phyloP scores from a whole-genome alignment of 2,888 invertebrate genomes.

The Lagria hirta region DNA sequence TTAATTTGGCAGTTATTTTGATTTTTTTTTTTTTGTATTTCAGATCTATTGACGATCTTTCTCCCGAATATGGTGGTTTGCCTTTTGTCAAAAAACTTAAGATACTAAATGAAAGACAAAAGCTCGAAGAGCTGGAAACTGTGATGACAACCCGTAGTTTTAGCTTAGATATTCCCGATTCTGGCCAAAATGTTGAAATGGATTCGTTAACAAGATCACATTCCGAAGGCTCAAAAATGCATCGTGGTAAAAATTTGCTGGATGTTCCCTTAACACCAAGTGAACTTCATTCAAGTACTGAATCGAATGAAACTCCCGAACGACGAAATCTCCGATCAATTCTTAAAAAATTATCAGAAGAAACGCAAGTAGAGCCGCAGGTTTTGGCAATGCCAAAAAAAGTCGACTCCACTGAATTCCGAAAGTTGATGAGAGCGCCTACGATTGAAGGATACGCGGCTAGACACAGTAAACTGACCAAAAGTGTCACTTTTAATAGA shows the following conservation, averaged over 20 bases:
- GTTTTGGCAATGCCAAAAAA: slow-evolving; percentile 40
- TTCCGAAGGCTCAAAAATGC: slow-evolving; percentile 80
- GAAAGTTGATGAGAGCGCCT: slow-evolving; percentile 74
- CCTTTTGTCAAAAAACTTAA: slow-evolving; percentile 88
- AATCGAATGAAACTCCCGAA: slow-evolving; percentile 76
- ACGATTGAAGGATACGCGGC: slow-evolving; percentile 88
- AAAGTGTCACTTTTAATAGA: slow-evolving; percentile 86
- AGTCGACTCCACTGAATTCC: slow-evolving; percentile 61
- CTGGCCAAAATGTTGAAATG: slow-evolving; percentile 50
- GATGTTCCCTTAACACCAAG: slow-evolving; percentile 41
- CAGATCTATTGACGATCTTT: slow-evolving; percentile 80
- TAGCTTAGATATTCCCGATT: slow-evolving; percentile 72
- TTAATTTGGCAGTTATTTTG: too few species aligned
- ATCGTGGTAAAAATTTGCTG: slow-evolving; percentile 46
- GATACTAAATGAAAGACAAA: slow-evolving; percentile 85
- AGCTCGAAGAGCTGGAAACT: slow-evolving; percentile 77
- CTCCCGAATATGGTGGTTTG: slow-evolving; percentile 82
- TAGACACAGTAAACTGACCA: slow-evolving; percentile 82
- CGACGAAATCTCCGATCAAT: slow-evolving; percentile 81
- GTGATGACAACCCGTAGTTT: slow-evolving; percentile 77
- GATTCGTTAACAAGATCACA: slow-evolving; percentile 71
- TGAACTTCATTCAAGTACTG: slow-evolving; percentile 59
- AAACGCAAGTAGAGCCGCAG: slow-evolving; percentile 45
- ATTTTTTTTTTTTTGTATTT: slow-evolving; percentile 11
- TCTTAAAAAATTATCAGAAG: slow-evolving; percentile 78